phyloP scores from a whole-genome alignment of 2,113 vertebrate genomes.

The Pelusios castaneus region DNA sequence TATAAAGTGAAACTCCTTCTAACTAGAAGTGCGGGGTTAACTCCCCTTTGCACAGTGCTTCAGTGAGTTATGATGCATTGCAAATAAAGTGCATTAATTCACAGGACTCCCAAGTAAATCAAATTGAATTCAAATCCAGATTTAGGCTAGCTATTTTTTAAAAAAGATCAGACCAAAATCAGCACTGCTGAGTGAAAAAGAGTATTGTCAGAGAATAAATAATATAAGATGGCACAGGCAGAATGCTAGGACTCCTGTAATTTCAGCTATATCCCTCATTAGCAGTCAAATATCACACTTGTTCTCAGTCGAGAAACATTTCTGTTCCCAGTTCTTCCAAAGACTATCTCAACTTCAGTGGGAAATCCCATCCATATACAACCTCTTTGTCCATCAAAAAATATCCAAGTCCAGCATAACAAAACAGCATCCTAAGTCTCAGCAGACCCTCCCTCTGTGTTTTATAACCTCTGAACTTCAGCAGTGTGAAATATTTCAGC shows the following conservation, averaged over 20 bases:
- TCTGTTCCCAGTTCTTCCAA: neutral
- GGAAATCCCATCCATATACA: too few species aligned
- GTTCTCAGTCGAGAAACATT: neutral
- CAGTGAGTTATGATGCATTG: neutral
- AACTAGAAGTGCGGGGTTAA: neutral
- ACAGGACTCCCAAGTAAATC: slow-evolving; percentile 1
- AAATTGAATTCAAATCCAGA: neutral
- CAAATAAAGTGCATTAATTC: neutral
- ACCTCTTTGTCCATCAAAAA: too few species aligned
- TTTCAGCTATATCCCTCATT: neutral
- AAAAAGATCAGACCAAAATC: neutral
- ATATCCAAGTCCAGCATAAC: neutral
- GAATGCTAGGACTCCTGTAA: neutral
- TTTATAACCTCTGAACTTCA: neutral
- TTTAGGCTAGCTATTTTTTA: neutral
- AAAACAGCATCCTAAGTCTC: neutral
- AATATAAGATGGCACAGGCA: neutral
- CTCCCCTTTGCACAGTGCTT: neutral
- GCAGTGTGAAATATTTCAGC: slow-evolving; percentile 1
- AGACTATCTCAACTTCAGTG: neutral
- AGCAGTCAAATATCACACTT: neutral
- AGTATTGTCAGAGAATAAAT: neutral
- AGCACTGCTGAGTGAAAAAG: neutral
- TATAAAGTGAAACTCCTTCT: neutral
- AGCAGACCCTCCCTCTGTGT: neutral